These are phyloP conservation scores for Trichonephila clavipes DNA, from an alignment of 1,140 invertebrate genomes.

Conservation along the genomic window DNA sequence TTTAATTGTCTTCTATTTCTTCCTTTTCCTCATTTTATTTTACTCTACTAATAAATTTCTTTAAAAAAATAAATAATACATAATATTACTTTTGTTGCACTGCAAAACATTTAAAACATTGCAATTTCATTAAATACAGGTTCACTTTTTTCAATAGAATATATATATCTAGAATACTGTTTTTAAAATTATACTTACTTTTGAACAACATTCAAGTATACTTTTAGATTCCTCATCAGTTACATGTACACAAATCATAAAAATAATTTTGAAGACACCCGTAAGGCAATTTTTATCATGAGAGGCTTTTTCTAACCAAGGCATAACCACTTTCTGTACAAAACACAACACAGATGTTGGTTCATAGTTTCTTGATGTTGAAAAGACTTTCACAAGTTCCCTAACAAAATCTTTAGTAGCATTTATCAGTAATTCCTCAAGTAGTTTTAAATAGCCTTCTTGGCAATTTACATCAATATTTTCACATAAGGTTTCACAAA, in stretches of 20 bases:
- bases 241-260: not conserved
- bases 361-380: not conserved
- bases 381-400: constrained; percentile 17
- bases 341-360: not conserved
- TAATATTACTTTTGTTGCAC: too few species aligned
- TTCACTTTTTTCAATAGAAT: too few species aligned
- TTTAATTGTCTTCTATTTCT: too few species aligned
- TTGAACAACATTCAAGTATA: constrained; percentile 30
- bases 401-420: not conserved
- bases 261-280: constrained; percentile 31
- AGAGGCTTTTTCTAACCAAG: not conserved
- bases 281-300: not conserved
- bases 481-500: constrained; percentile 6
- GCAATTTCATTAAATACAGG: too few species aligned
- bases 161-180: too few species aligned
- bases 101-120: too few species aligned
- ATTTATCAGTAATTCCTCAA: constrained; percentile 22
- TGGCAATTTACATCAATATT: not conserved
- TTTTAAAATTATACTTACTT: constrained; percentile 27
- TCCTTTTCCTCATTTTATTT: too few species aligned
- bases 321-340: not conserved
- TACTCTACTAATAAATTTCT: too few species aligned
- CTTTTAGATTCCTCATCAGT: not conserved
- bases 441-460: not conserved
- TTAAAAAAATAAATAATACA: too few species aligned